Conservation (phyloP, 2,888 invertebrate genomes). For the Rhimphoctona megacephalus region DNA sequence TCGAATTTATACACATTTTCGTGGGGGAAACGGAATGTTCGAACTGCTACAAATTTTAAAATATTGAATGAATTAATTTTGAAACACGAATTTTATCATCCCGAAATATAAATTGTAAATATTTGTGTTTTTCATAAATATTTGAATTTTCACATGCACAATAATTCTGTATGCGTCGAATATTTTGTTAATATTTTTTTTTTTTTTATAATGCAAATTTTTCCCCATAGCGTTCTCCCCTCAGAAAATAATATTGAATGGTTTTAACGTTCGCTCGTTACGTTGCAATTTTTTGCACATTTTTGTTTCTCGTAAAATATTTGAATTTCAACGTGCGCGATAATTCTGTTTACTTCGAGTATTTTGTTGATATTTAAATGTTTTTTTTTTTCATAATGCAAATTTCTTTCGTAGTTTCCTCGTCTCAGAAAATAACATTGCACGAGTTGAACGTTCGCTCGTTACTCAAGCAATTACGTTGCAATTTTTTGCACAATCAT, state of each 20-base stretch:
- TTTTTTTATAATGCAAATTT: background rate
- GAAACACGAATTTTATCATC: background rate
- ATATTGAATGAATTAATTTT: background rate
- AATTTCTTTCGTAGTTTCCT: background rate
- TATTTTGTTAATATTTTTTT: background rate
- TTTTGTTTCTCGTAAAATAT: no score
- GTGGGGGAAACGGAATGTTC: background rate
- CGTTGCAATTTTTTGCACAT: no score
- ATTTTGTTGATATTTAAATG: background rate
- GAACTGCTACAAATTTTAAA: background rate
- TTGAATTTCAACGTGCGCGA: background rate
- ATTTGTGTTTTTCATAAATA: background rate
- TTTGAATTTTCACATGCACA: background rate
- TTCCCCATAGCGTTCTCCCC: background rate
- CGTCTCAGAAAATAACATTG: background rate
- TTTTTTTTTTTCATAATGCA: background rate
- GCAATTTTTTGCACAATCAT: background rate
- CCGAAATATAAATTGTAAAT: background rate
- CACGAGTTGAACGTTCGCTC: constrained; percentile 2
- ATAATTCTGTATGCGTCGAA: background rate
- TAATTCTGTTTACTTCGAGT: background rate
- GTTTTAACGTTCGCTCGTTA: no score
- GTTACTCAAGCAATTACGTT: background rate
- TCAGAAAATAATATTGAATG: background rate
- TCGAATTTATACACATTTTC: background rate